These are phyloP conservation scores for Tipula vernalis DNA, from an alignment of 2,888 invertebrate genomes.

Conservation along the genomic window DNA sequence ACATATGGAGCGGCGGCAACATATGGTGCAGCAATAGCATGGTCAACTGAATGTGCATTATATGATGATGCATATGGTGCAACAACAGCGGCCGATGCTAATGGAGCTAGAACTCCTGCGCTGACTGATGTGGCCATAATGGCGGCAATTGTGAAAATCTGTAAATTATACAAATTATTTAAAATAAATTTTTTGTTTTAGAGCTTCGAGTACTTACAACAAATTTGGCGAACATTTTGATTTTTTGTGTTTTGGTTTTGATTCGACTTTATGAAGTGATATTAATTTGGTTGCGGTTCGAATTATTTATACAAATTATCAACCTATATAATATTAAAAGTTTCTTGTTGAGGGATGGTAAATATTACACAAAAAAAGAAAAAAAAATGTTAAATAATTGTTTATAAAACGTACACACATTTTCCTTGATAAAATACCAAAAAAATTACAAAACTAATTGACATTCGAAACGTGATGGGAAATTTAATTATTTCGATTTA, in stretches of 20 bases:
- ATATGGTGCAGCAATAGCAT: constrained; percentile 54
- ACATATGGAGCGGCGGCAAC: constrained; percentile 20
- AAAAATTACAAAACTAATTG: not conserved
- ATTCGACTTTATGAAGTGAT: not conserved
- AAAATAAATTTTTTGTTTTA: not conserved
- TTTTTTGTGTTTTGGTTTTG: not conserved
- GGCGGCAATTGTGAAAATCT: not conserved
- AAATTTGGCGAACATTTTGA: constrained; percentile 5
- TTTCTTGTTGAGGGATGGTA: not conserved
- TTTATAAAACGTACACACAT: not conserved
- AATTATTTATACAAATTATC: not conserved
- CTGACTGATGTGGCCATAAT: constrained; percentile 21
- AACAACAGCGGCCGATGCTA: constrained; percentile 34
- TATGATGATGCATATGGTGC: constrained; percentile 65
- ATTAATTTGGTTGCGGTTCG: not conserved
- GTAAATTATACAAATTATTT: not conserved
- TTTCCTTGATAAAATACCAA: not conserved
- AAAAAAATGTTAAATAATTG: not conserved
- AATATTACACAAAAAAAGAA: not conserved
- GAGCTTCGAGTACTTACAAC: not conserved
- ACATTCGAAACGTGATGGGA: not conserved
- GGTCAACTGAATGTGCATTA: constrained; percentile 61
- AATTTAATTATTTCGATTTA: not conserved
- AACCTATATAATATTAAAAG: not conserved
- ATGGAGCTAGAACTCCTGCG: constrained; percentile 32